phyloP scores from a whole-genome alignment of 2,888 invertebrate species.

The Aspidiotus destructor region DNA sequence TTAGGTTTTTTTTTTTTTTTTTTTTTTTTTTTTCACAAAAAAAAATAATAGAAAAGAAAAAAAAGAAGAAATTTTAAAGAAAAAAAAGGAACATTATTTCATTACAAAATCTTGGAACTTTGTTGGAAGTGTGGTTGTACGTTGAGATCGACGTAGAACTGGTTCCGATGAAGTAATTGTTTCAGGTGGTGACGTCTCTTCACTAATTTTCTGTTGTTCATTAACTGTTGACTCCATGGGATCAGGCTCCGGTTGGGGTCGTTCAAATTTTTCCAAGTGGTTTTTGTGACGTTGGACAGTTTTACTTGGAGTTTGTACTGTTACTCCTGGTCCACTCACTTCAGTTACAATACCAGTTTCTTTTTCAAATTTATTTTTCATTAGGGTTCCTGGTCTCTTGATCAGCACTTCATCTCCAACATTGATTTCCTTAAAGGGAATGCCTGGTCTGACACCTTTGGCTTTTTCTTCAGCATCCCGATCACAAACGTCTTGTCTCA shows the following conservation, averaged over 20 bases:
- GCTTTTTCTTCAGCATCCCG: neutral
- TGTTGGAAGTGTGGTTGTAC: too few species aligned
- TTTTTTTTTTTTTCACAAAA: too few species aligned
- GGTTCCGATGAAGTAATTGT: too few species aligned
- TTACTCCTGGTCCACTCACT: constrained; percentile 5
- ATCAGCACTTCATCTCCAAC: constrained; percentile 1
- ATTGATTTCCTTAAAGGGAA: neutral
- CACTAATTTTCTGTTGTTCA: too few species aligned
- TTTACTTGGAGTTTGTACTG: neutral
- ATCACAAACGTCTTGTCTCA: neutral
- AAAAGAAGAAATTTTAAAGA: too few species aligned
- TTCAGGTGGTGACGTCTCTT: too few species aligned
- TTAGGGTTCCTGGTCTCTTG: neutral
- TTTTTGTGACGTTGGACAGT: neutral
- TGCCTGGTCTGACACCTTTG: neutral
- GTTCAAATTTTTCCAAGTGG: constrained; percentile 7
- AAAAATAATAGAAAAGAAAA: too few species aligned
- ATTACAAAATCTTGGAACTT: too few species aligned
- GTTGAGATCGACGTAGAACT: too few species aligned
- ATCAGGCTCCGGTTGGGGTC: neutral
- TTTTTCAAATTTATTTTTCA: constrained; percentile 2
- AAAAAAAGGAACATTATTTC: too few species aligned
- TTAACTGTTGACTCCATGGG: too few species aligned
- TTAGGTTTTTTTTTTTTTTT: too few species aligned
- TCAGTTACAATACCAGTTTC: neutral